Evolutionary conservation across 2,113 vertebrate genomes (phyloP), one percentile per base, ranked within the genome.

Genomic region (Butorides virescens): DNA sequence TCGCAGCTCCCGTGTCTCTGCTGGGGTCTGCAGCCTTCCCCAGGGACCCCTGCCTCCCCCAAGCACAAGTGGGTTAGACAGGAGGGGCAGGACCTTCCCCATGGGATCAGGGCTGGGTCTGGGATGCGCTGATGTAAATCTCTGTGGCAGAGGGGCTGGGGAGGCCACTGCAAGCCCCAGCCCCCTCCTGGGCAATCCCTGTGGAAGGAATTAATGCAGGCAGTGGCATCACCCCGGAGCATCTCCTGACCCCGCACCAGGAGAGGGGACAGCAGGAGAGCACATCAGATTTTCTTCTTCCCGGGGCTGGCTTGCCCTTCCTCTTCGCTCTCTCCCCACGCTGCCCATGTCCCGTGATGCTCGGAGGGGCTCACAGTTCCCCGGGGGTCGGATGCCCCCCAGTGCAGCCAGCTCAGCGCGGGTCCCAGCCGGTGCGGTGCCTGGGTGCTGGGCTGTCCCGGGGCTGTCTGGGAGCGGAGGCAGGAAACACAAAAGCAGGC

Each of bases 401-500:
- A 14, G 1, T 11, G 17, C 11, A 13, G 77, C 34, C 88, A 87
- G 88, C 36, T 66, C 8, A 1, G 58, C 0, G 0, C 46, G 34
- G 49, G 44, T 84, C 68, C 42, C 0, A 0, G 75, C 72, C 49
- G 13, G n/a, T 2, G 0, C 0, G 0, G 26, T 67, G 47, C 50
- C 56, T 56, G 5, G 0, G 66, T 39, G 79, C 55, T 92, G 94
- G 71, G 71, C 74, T 95, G 63, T 52, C 80, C 83, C 8, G 3
- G 70, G 55, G 65, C 84, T 79, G 81, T 67, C 81, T 90, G 79
- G 58, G 91, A 95, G 70, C 29, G 0, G 52, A 96, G 75, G 85
- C 96, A 97, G 97, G 95, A 97, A 97, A 95, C 63, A 65, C 93
- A 94, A 97, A 95, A 95, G 53, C 85, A 85, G 78, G 3, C 93